These are phyloP conservation scores for Myotis vivesi DNA, from an alignment of 2,797 vertebrate species.

Conservation along the genomic window DNA sequence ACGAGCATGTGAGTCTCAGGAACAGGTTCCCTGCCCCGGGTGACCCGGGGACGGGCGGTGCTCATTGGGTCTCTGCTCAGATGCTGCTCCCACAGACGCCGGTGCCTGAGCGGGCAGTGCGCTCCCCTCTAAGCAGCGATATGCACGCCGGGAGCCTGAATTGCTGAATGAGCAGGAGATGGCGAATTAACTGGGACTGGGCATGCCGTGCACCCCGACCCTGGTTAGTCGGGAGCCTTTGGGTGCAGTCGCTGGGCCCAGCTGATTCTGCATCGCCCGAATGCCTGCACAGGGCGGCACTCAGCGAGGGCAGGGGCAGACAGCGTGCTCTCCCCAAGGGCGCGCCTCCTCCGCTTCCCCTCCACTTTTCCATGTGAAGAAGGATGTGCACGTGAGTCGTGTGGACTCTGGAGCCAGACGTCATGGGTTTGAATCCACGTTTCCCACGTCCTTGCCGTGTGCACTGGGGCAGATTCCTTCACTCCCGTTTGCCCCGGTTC, in stretches of 20 bases:
- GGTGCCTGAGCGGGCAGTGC: too few relatives aligned
- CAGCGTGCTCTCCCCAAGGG: neutral
- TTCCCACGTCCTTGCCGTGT: neutral
- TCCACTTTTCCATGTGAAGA: too few relatives aligned
- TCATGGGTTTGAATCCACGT: neutral
- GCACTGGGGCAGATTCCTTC: neutral
- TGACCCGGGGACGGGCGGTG: neutral
- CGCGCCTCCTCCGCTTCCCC: neutral
- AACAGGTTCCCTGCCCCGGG: neutral
- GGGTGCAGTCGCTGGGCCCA: neutral
- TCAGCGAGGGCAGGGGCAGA: neutral
- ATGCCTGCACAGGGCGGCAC: neutral
- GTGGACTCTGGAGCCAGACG: neutral
- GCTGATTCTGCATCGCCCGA: conserved; percentile 6
- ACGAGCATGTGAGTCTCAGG: neutral
- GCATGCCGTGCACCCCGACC: neutral
- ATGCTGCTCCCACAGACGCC: too few relatives aligned
- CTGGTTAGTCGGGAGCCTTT: neutral
- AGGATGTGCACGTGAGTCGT: neutral
- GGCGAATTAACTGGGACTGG: neutral
- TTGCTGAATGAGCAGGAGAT: conserved; percentile 49
- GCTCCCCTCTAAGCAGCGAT: neutral
- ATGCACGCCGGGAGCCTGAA: conserved; percentile 20
- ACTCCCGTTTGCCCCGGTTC: neutral
- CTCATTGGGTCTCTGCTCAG: neutral